These are phyloP conservation scores for Drosophila affinis DNA, from an alignment of 2,888 invertebrate genomes.

Conservation along the genomic window DNA sequence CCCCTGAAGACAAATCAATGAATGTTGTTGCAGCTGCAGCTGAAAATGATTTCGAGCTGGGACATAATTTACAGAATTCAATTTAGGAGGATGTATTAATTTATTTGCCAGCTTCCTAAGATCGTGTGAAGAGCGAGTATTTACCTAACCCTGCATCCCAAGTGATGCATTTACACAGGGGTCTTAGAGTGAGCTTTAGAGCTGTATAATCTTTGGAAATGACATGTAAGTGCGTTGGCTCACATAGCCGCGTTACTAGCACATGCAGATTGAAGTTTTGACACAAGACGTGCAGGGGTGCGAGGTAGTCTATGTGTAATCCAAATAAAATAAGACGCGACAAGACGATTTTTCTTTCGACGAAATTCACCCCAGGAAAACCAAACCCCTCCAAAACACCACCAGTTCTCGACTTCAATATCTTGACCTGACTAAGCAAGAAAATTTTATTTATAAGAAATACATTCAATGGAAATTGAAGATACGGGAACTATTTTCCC, in stretches of 20 bases:
- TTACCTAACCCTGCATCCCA: background rate
- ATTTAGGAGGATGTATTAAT: constrained; percentile 23
- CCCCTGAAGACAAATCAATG: no score
- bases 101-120: constrained; percentile 12
- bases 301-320: constrained; percentile 54
- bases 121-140: background rate
- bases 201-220: constrained; percentile 16
- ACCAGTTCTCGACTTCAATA: no score
- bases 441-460: no score
- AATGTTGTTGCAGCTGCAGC: no score
- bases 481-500: background rate
- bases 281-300: background rate
- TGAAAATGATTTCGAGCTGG: no score
- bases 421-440: no score
- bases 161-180: background rate
- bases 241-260: constrained; percentile 34
- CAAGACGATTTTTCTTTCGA: no score
- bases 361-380: no score
- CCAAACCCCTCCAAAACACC: no score
- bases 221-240: constrained; percentile 31
- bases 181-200: background rate
- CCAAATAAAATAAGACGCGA: no score
- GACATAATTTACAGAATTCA: constrained; percentile 19
- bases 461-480: no score
- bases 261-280: constrained; percentile 43